These are phyloP conservation scores for Poeciliopsis gracilis DNA, from an alignment of 2,797 vertebrate genomes.

Conservation along the genomic window DNA sequence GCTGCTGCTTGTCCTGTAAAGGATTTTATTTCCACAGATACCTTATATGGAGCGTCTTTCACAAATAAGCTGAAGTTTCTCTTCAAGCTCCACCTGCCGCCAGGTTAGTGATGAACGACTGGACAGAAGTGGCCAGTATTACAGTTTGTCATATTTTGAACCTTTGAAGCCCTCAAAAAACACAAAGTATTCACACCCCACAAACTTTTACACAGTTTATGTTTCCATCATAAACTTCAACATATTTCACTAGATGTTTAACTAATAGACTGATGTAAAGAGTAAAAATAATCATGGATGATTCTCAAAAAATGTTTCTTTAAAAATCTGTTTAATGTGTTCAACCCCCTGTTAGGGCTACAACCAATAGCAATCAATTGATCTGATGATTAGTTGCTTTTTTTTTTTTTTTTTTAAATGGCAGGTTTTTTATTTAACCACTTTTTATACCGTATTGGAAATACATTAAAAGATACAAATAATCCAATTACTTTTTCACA, in stretches of 20 bases:
- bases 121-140: background rate
- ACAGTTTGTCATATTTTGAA: background rate
- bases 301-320: background rate
- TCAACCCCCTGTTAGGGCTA: background rate
- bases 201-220: background rate
- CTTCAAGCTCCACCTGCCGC: constrained; percentile 95
- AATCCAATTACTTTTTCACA: too few species aligned
- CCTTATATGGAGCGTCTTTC: constrained; percentile 91
- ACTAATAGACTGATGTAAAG: background rate
- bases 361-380: too few species aligned
- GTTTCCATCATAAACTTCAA: background rate
- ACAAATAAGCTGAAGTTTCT: constrained; percentile 96
- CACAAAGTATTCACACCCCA: background rate
- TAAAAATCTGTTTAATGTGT: background rate
- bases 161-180: background rate
- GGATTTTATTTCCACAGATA: constrained; percentile 80
- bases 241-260: background rate
- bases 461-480: too few species aligned
- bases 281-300: background rate
- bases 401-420: too few species aligned
- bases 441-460: too few species aligned
- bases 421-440: too few species aligned
- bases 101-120: constrained; percentile 82
- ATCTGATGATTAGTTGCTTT: too few species aligned
- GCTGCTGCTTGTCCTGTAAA: background rate